Conservation (phyloP, 2,888 invertebrate species). For the Fissipunctia ypsillon region DNA sequence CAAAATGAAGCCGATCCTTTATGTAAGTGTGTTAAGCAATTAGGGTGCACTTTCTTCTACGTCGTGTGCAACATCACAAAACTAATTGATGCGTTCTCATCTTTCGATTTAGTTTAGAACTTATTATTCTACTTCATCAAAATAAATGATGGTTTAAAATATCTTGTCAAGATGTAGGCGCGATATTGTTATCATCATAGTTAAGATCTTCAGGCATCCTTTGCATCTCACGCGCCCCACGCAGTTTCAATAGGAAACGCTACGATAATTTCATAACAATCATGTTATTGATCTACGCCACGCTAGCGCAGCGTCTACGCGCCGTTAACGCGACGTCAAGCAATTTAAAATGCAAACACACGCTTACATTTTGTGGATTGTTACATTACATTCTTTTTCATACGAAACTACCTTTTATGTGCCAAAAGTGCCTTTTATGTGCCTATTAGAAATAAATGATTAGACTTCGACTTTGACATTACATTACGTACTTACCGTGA, state of each 20-base stretch:
- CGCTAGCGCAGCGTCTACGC: too few relatives aligned
- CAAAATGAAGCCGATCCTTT: too few relatives aligned
- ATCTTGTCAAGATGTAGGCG: not conserved
- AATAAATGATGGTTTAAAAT: not conserved
- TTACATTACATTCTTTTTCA: too few relatives aligned
- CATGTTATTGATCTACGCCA: not conserved
- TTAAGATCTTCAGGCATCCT: not conserved
- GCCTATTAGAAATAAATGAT: too few relatives aligned
- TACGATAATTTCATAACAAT: not conserved
- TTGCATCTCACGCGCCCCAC: not conserved
- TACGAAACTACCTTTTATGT: too few relatives aligned
- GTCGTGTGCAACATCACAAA: too few relatives aligned
- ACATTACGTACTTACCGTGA: not conserved
- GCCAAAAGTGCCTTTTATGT: too few relatives aligned
- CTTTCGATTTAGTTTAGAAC: not conserved
- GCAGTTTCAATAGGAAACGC: too few relatives aligned
- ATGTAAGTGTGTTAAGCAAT: too few relatives aligned
- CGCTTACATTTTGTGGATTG: not conserved
- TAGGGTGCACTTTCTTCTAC: too few relatives aligned
- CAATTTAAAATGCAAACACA: not conserved
- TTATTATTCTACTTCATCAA: not conserved
- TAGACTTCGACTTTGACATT: too few relatives aligned
- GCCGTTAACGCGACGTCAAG: not conserved
- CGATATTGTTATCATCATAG: not conserved
- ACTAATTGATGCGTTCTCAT: not conserved